Evolutionary conservation across 2,888 invertebrate genomes (phyloP).

Genomic region (Drosophila anomalata): DNA sequence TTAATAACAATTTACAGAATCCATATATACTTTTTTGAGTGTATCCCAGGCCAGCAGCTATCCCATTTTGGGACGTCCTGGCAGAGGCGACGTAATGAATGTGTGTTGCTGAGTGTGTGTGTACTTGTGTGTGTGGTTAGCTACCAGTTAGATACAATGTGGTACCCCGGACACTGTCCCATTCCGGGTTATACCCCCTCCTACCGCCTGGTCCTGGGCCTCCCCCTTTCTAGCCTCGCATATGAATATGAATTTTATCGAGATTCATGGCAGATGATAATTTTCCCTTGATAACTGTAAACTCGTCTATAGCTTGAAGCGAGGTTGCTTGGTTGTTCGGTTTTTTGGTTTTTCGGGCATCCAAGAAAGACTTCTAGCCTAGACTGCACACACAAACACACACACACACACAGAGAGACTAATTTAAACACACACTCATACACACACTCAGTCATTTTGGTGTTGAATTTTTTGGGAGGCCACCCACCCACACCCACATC

Average conservation of each 20-base stretch:
- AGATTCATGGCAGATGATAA: constrained; percentile 82
- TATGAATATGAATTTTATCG: constrained; percentile 80
- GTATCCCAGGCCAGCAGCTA: constrained; percentile 27
- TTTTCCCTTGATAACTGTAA: constrained; percentile 83
- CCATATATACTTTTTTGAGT: not conserved
- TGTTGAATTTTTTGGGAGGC: constrained; percentile 70
- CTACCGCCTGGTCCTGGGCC: not conserved
- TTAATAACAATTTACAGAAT: not conserved
- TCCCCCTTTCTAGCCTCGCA: constrained; percentile 47
- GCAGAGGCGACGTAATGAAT: constrained; percentile 69
- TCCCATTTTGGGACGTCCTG: constrained; percentile 68
- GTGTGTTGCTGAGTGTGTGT: constrained; percentile 17
- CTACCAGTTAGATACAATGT: constrained; percentile 74
- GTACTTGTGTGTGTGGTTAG: constrained; percentile 55
- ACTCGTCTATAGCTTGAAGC: constrained; percentile 83
- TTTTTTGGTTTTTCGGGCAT: constrained; percentile 19
- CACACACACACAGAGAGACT: constrained; percentile 19
- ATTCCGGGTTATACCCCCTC: not conserved
- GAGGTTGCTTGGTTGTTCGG: constrained; percentile 68
- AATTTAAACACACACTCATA: constrained; percentile 13
- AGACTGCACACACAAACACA: constrained; percentile 32
- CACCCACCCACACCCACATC: constrained; percentile 12
- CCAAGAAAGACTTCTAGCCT: constrained; percentile 33
- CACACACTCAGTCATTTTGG: constrained; percentile 53
- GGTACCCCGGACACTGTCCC: constrained; percentile 35